A percentile compares a stretch with the other conserved stretches of the same genome.
phyloP scores from a whole-genome alignment of 2,888 invertebrate species.

The Zaprionus obscuricornis region DNA sequence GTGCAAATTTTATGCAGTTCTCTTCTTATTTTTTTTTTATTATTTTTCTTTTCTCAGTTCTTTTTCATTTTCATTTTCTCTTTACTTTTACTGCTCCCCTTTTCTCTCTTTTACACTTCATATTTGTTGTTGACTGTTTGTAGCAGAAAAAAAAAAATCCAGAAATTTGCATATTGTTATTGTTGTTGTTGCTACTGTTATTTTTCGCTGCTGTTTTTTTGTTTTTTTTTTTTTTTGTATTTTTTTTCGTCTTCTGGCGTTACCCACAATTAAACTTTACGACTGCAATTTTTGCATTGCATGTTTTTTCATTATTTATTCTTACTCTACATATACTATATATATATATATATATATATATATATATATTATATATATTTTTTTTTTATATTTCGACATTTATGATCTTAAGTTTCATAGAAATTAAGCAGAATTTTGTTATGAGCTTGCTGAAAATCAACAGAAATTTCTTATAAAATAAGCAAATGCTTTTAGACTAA shows the following conservation, averaged over 20 bases:
- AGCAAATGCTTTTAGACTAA: no score
- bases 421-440: no score
- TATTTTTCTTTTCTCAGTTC: slow-evolving; percentile 26
- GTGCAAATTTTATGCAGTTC: slow-evolving; percentile 72
- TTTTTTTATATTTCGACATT: neutral
- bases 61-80: slow-evolving; percentile 8
- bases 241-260: slow-evolving; percentile 11
- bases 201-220: slow-evolving; percentile 2
- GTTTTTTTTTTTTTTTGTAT: slow-evolving; percentile 23
- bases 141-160: no score
- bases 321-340: no score
- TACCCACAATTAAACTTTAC: slow-evolving; percentile 74
- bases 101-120: neutral
- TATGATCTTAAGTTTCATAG: no score
- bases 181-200: neutral
- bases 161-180: slow-evolving; percentile 50
- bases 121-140: slow-evolving; percentile 42
- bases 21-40: slow-evolving; percentile 8
- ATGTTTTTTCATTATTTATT: no score
- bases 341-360: no score
- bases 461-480: no score
- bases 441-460: no score
- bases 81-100: neutral
- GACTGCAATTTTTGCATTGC: slow-evolving; percentile 69
- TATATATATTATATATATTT: no score